phyloP scores from a whole-genome alignment of 2,113 vertebrate genomes.

The Anolis carolinensis region DNA sequence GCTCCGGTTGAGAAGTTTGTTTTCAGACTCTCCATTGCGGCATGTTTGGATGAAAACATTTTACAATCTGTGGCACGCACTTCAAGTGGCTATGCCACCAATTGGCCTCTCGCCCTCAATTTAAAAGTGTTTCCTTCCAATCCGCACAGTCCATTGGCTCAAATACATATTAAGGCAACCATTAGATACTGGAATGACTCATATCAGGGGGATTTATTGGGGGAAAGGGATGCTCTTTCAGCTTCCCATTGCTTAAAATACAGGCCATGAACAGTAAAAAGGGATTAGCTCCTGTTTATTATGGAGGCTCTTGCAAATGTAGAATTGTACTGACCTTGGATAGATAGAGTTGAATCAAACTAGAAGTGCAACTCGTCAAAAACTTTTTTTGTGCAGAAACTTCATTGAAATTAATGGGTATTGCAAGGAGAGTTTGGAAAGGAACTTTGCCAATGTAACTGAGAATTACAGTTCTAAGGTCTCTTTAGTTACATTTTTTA shows the following conservation, averaged over 20 bases:
- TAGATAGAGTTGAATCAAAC: not conserved
- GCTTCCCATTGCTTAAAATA: not conserved
- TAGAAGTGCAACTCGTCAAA: not conserved
- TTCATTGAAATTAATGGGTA: not conserved
- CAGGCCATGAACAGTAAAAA: not conserved
- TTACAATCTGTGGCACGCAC: constrained; percentile 16
- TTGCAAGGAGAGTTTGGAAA: not conserved
- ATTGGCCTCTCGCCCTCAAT: constrained; percentile 53
- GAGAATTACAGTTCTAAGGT: too few species aligned
- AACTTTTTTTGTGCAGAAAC: not conserved
- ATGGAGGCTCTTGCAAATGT: not conserved
- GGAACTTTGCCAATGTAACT: too few species aligned
- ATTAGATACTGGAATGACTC: constrained; percentile 16
- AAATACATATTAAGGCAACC: not conserved
- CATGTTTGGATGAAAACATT: constrained; percentile 43
- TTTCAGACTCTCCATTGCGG: constrained; percentile 37
- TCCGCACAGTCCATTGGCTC: constrained; percentile 4
- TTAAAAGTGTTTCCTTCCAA: constrained; percentile 55
- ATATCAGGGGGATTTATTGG: not conserved
- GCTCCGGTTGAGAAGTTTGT: constrained; percentile 40
- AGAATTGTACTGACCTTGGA: not conserved
- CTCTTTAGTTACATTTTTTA: too few species aligned
- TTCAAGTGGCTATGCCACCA: constrained; percentile 27
- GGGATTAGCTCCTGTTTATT: not conserved
- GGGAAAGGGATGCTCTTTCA: not conserved